phyloP scores from a whole-genome alignment of 2,797 vertebrate species.

The Chrosomus eos region DNA sequence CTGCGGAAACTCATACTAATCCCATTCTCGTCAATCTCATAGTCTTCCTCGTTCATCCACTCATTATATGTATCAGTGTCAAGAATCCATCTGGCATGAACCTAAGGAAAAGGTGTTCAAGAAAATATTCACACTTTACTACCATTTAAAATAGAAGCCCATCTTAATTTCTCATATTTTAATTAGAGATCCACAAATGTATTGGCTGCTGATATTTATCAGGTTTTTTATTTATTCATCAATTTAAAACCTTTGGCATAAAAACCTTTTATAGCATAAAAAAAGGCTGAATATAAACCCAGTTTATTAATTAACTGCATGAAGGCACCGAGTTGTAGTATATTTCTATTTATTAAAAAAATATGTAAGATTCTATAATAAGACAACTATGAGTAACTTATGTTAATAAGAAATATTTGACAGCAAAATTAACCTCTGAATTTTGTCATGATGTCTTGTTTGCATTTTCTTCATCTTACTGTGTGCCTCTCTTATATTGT shows the following conservation, averaged over 20 bases:
- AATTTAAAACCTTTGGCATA: background rate
- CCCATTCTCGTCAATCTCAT: conserved; percentile 90
- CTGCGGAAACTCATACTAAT: conserved; percentile 75
- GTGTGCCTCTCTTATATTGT: too few species aligned
- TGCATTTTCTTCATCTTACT: too few species aligned
- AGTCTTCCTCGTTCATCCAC: conserved; percentile 99
- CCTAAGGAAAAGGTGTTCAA: conserved; percentile 70
- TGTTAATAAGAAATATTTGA: too few species aligned
- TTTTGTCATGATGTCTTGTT: too few species aligned
- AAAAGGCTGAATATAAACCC: too few species aligned
- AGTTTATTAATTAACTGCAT: too few species aligned
- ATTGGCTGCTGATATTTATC: background rate
- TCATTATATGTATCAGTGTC: conserved; percentile 94
- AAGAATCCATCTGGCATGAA: conserved; percentile 91
- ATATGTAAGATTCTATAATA: too few species aligned
- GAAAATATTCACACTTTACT: background rate
- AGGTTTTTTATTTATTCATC: background rate
- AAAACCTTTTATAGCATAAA: too few species aligned
- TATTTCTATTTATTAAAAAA: too few species aligned
- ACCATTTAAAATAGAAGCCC: background rate
- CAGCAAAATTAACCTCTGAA: too few species aligned
- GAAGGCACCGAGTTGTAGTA: too few species aligned
- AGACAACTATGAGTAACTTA: too few species aligned
- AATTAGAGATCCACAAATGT: background rate
- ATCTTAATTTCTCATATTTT: background rate